A percentile compares a stretch with the other conserved stretches of the same genome.
Evolutionary conservation across 2,888 invertebrate genomes (phyloP).

Genomic region (Drosophila anceps): DNA sequence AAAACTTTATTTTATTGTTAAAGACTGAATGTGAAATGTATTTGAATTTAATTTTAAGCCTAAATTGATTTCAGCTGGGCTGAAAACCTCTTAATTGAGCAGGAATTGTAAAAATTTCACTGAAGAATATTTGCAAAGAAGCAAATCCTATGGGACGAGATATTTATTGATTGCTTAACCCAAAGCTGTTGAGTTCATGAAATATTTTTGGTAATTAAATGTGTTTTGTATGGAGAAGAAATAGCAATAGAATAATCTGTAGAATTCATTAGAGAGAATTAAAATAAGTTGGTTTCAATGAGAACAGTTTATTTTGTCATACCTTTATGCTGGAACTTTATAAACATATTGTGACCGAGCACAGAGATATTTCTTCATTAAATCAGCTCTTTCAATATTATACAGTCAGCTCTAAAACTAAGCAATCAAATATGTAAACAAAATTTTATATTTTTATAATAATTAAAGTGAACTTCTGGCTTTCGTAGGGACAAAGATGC

Average conservation of each 20-base stretch:
- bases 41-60: constrained; percentile 5
- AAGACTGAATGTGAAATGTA: constrained; percentile 78
- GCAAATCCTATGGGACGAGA: neutral
- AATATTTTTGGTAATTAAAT: neutral
- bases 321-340: too few species aligned
- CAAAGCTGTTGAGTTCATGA: neutral
- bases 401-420: too few species aligned
- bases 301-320: neutral
- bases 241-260: too few species aligned
- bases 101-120: neutral
- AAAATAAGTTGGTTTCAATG: too few species aligned
- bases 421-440: too few species aligned
- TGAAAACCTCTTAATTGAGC: constrained; percentile 1
- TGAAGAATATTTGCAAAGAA: neutral
- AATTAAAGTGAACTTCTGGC: too few species aligned
- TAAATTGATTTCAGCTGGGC: constrained; percentile 1
- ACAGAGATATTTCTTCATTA: too few species aligned
- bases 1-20: constrained; percentile 83
- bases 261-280: too few species aligned
- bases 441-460: too few species aligned
- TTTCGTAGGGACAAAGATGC: too few species aligned
- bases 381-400: too few species aligned
- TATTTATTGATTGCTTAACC: neutral
- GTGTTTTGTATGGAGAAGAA: neutral
- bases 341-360: too few species aligned